A percentile compares a stretch with the other conserved stretches of the same genome.
Evolutionary conservation across 2,113 vertebrate genomes (phyloP).

Genomic region (Acanthochromis polyacanthus): DNA sequence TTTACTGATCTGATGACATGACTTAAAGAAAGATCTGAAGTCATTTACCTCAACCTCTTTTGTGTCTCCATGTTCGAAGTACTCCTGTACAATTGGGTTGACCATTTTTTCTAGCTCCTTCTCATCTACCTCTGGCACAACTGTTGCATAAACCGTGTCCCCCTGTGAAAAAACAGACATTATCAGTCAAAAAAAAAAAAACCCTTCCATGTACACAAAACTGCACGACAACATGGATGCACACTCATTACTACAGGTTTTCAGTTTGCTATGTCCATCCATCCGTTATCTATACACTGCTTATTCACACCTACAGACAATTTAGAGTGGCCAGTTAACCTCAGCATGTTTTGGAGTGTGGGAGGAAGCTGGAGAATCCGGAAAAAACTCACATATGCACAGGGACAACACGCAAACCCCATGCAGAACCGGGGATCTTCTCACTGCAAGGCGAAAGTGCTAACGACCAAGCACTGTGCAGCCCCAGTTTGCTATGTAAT

Average conservation of each 20-base stretch:
- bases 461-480: no score
- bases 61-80: conserved; percentile 92
- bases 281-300: no score
- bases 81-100: conserved; percentile 90
- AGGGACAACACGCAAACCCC: no score
- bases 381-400: no score
- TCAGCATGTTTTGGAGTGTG: no score
- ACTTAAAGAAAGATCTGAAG: not conserved
- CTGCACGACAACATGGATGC: not conserved
- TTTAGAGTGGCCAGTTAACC: no score
- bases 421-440: no score
- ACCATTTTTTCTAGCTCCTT: conserved; percentile 87
- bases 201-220: not conserved
- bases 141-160: conserved; percentile 88
- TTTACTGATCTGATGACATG: not conserved
- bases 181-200: conserved; percentile 8
- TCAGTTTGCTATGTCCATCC: not conserved
- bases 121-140: conserved; percentile 89
- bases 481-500: not conserved
- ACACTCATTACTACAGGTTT: not conserved
- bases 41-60: conserved; percentile 87
- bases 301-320: no score
- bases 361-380: no score
- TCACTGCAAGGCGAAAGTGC: no score
- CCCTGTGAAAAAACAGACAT: conserved; percentile 76